These are phyloP conservation scores for Diprion similis DNA, from an alignment of 1,140 invertebrate species.

Conservation along the genomic window DNA sequence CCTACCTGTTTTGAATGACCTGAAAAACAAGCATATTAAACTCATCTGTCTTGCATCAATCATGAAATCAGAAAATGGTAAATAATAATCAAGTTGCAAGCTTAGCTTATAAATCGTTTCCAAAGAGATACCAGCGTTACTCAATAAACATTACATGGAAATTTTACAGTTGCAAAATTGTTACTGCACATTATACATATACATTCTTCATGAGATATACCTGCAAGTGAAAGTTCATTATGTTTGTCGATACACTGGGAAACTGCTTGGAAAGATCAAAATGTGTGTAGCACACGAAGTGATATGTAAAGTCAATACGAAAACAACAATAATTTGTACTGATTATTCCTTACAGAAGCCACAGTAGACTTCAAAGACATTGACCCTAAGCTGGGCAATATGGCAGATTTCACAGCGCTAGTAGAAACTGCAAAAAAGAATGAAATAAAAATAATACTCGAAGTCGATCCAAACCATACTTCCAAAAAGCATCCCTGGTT, in stretches of 20 bases:
- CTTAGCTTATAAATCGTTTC: too few species aligned
- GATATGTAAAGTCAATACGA: conserved; percentile 30
- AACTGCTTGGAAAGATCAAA: background rate
- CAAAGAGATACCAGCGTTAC: too few species aligned
- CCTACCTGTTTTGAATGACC: conserved; percentile 54
- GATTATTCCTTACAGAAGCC: conserved; percentile 30
- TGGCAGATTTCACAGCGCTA: conserved; percentile 75
- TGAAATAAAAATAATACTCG: conserved; percentile 47
- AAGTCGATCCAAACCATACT: conserved; percentile 74
- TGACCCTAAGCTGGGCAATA: conserved; percentile 74
- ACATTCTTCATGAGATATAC: too few species aligned
- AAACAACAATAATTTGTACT: conserved; percentile 8
- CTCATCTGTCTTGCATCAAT: conserved; percentile 65
- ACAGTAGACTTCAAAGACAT: conserved; percentile 71
- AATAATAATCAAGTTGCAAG: too few species aligned
- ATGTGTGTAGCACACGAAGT: background rate
- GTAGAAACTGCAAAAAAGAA: conserved; percentile 64
- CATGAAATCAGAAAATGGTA: conserved; percentile 53
- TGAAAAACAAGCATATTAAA: conserved; percentile 61
- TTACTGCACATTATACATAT: conserved; percentile 20
- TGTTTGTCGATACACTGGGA: conserved; percentile 4
- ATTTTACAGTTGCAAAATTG: too few species aligned
- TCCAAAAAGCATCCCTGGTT: conserved; percentile 79
- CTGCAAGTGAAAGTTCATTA: too few species aligned
- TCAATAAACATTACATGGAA: too few species aligned